phyloP scores from a whole-genome alignment of 2,113 vertebrate genomes.

The Rattus norvegicus region GRCr8 NC_086022.1:91506501-91507000 shows the following conservation, averaged over 20 bases:
- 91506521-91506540: neutral
- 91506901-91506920: neutral
- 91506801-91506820: neutral
- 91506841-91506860: slow-evolving; percentile 7
- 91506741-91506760: neutral
- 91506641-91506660: neutral
- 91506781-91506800: neutral
- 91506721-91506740: neutral
- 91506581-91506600: neutral
- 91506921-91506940: neutral
- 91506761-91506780: neutral
- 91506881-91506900: slow-evolving; percentile 12
- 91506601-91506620: neutral
- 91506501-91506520: neutral
- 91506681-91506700: neutral
- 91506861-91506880: neutral
- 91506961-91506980: slow-evolving; percentile 21
- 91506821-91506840: neutral
- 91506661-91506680: slow-evolving; percentile 27
- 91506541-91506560: neutral
- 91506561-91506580: neutral
- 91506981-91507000: neutral
- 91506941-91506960: slow-evolving; percentile 11
- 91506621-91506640: neutral
- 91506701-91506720: neutral